A percentile compares a stretch with the other conserved stretches of the same genome.
Conservation (phyloP, 2,113 vertebrate species). For the Thalassoma bifasciatum region DNA sequence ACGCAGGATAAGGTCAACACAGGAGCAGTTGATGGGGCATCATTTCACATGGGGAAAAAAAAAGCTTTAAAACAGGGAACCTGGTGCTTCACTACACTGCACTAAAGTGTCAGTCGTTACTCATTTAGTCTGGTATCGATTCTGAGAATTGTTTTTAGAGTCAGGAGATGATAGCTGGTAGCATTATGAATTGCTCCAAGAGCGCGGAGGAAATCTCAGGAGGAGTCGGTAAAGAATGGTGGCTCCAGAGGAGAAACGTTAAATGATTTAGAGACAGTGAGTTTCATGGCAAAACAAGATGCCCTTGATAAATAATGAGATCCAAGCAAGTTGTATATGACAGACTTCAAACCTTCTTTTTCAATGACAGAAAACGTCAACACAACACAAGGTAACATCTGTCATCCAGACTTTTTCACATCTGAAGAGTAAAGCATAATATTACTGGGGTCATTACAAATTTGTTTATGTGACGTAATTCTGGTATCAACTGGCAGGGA, state of each 20-base stretch:
- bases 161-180: constrained; percentile 29
- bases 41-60: constrained; percentile 9
- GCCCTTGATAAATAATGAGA: no score
- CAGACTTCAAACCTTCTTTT: no score
- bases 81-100: constrained; percentile 9
- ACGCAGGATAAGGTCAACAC: constrained; percentile 57
- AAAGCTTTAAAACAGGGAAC: constrained; percentile 3
- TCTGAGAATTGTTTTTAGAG: constrained; percentile 48
- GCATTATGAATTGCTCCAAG: constrained; percentile 33
- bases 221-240: not conserved
- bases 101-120: constrained; percentile 37
- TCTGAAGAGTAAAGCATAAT: no score
- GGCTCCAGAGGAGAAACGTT: not conserved
- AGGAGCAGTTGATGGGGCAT: constrained; percentile 55
- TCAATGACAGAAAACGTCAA: no score
- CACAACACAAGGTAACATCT: no score
- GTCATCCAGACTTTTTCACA: no score
- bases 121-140: constrained; percentile 64
- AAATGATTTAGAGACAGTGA: not conserved
- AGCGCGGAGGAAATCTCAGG: constrained; percentile 23
- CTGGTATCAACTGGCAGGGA: no score
- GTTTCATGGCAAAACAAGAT: no score
- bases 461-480: no score
- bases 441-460: no score
- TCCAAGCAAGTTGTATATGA: no score